A percentile compares a stretch with the other conserved stretches of the same genome.
Conservation (phyloP, 2,797 vertebrate genomes). For the Cossypha heuglini region DNA sequence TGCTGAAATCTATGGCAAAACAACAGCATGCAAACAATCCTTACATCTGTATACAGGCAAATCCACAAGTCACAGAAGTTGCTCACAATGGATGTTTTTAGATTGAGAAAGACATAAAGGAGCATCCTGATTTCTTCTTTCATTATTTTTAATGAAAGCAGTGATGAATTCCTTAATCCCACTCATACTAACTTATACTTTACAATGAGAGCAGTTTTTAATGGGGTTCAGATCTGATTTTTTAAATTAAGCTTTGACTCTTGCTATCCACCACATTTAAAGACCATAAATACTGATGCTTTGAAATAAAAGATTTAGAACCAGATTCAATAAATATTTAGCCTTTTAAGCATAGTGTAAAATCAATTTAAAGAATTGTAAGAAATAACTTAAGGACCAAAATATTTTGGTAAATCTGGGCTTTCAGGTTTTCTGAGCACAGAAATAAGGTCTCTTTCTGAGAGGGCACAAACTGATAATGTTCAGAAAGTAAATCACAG, state of each 20-base stretch:
- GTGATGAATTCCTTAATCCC: not conserved
- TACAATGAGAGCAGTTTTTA: not conserved
- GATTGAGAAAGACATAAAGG: not conserved
- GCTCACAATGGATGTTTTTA: not conserved
- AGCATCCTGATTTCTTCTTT: not conserved
- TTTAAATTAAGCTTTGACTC: not conserved
- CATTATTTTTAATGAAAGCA: not conserved
- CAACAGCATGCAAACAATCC: not conserved
- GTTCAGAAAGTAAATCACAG: not conserved
- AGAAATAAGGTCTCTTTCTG: not conserved
- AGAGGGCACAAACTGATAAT: not conserved
- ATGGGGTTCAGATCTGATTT: not conserved
- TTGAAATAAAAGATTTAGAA: not conserved
- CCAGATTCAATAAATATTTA: not conserved
- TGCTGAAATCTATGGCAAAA: not conserved
- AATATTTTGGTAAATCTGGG: not conserved
- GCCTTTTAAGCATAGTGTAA: not conserved
- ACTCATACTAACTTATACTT: not conserved
- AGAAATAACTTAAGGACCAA: not conserved
- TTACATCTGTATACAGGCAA: not conserved
- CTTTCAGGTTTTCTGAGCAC: not conserved
- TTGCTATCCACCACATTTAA: not conserved
- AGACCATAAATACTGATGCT: not conserved
- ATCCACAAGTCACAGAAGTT: not conserved
- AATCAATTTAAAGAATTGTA: not conserved